A percentile compares a stretch with the other conserved stretches of the same genome.
Conservation (phyloP, 2,113 vertebrate genomes). For the Aix galericulata region DNA sequence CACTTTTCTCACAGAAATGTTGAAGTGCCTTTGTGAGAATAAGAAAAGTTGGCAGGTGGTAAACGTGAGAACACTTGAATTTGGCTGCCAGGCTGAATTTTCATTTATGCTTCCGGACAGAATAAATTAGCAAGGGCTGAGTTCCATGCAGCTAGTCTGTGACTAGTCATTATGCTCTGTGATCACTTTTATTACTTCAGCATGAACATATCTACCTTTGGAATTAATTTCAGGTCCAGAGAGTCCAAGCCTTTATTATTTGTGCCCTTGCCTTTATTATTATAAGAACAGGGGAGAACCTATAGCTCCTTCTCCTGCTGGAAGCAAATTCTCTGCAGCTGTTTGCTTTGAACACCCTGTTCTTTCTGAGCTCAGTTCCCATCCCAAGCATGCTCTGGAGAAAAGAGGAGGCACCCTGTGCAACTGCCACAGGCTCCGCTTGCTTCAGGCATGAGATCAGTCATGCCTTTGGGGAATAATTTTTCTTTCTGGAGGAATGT, state of each 20-base stretch:
- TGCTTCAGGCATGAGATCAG: background rate
- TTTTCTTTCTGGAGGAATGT: background rate
- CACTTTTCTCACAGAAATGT: background rate
- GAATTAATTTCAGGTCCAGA: background rate
- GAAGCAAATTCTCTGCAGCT: background rate
- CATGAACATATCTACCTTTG: background rate
- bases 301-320: background rate
- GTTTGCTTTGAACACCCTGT: background rate
- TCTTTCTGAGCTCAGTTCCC: background rate
- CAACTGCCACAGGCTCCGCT: fast-evolving
- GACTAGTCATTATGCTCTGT: background rate
- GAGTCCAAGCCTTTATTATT: background rate
- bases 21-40: background rate
- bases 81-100: conserved; percentile 29
- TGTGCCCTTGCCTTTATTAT: background rate
- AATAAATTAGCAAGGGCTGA: conserved; percentile 6
- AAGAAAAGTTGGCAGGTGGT: conserved; percentile 12
- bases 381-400: background rate
- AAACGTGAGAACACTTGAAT: background rate
- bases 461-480: background rate
- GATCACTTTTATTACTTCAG: background rate
- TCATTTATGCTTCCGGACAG: background rate
- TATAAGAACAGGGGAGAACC: background rate
- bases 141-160: background rate
- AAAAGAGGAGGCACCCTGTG: background rate